phyloP scores from a whole-genome alignment of 2,888 invertebrate species.

The Cheilosia urbana region DNA sequence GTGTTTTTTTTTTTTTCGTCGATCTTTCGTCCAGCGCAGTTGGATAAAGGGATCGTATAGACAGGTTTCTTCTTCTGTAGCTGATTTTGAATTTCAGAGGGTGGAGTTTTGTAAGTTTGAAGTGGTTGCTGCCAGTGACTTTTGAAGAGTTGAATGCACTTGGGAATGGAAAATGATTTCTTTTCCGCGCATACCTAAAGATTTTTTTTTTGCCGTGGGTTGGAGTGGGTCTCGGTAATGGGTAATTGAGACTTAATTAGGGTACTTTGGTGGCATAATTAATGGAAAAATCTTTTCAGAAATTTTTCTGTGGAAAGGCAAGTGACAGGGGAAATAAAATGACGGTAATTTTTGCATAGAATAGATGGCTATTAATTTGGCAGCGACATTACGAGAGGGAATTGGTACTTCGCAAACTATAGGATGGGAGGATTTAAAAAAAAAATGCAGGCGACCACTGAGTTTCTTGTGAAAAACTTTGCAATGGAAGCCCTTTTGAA shows the following conservation, averaged over 20 bases:
- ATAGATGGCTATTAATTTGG: slow-evolving; percentile 22
- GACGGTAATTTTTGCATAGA: slow-evolving; percentile 14
- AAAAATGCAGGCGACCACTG: background rate
- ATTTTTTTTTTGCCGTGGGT: background rate
- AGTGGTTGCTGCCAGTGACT: slow-evolving; percentile 41
- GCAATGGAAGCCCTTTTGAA: too few relatives aligned
- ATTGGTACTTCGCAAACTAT: background rate
- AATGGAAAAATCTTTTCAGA: slow-evolving; percentile 51
- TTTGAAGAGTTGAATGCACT: slow-evolving; percentile 72
- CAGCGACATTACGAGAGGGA: background rate
- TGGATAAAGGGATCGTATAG: slow-evolving; percentile 15
- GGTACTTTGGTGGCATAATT: slow-evolving; percentile 60
- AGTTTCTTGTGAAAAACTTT: background rate
- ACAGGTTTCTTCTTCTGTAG: slow-evolving; percentile 6
- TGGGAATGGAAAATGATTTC: slow-evolving; percentile 19
- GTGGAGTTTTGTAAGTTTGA: slow-evolving; percentile 39
- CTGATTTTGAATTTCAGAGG: slow-evolving; percentile 7
- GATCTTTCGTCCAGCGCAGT: background rate
- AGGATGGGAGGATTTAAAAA: background rate
- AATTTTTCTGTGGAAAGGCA: slow-evolving; percentile 13
- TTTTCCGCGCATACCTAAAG: background rate
- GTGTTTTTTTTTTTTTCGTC: slow-evolving; percentile 29
- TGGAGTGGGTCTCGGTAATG: slow-evolving; percentile 38
- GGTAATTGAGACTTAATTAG: slow-evolving; percentile 72
- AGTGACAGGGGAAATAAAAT: slow-evolving; percentile 27